phyloP scores from a whole-genome alignment of 2,888 invertebrate genomes.

The Pristionchus japonicus region DNA sequence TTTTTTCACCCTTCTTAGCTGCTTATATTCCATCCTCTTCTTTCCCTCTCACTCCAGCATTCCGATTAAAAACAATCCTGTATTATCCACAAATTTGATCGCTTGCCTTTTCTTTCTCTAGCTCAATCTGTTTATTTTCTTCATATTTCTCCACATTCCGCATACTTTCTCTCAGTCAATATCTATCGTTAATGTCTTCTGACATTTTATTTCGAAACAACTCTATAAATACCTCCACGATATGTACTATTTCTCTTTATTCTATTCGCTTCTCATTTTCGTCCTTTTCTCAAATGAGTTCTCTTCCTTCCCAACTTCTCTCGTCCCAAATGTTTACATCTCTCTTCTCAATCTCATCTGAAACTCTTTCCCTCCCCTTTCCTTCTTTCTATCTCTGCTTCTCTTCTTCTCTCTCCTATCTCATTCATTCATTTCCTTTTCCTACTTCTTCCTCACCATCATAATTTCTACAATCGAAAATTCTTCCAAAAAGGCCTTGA shows the following conservation, averaged over 20 bases:
- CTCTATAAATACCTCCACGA: too few species aligned
- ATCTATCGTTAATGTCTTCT: too few species aligned
- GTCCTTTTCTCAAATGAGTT: neutral
- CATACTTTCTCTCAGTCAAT: too few species aligned
- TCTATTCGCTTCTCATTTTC: neutral
- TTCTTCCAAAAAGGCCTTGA: neutral
- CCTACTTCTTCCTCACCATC: neutral
- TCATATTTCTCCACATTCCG: too few species aligned
- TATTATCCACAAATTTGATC: too few species aligned
- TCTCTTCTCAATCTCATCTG: constrained; percentile 33
- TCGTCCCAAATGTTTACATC: constrained; percentile 13
- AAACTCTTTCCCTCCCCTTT: neutral
- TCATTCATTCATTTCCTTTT: constrained; percentile 14
- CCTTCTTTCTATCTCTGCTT: neutral
- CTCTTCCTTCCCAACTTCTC: too few species aligned
- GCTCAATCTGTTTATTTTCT: too few species aligned
- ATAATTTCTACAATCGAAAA: neutral
- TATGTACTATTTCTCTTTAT: too few species aligned
- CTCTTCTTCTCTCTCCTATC: neutral
- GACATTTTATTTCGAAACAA: too few species aligned
- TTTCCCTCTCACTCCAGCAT: too few species aligned
- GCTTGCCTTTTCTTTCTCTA: too few species aligned
- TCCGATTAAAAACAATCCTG: too few species aligned
- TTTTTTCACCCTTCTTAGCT: neutral
- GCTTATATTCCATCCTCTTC: neutral